phyloP scores from a whole-genome alignment of 2,113 vertebrate genomes.

The Buteo buteo region DNA sequence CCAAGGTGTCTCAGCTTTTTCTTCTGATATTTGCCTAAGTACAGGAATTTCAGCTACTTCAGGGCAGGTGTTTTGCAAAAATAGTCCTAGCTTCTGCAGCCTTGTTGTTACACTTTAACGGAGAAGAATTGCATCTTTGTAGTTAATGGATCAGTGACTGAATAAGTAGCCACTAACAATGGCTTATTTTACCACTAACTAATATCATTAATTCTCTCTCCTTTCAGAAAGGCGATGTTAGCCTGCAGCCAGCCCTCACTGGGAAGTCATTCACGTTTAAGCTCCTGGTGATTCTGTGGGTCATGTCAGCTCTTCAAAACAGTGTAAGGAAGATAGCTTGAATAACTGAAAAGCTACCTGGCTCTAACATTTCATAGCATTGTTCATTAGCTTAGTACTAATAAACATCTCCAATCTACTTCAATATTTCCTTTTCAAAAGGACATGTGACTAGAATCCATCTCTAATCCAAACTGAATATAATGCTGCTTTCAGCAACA shows the following conservation, averaged over 20 bases:
- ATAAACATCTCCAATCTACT: neutral
- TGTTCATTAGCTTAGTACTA: neutral
- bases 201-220: neutral
- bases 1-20: neutral
- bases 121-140: neutral
- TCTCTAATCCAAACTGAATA: neutral
- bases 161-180: neutral
- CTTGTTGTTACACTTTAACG: neutral
- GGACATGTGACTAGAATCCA: neutral
- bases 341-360: neutral
- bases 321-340: neutral
- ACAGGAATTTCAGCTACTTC: neutral
- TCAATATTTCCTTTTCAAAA: neutral
- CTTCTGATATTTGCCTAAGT: neutral
- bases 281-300: neutral
- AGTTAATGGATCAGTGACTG: neutral
- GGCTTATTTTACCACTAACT: neutral
- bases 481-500: neutral
- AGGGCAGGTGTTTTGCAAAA: neutral
- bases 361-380: neutral
- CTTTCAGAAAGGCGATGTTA: neutral
- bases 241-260: neutral
- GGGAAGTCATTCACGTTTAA: neutral
- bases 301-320: neutral
- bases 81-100: neutral